Percentiles rank a stretch among this genome's conserved stretches.
Evolutionary conservation across 2,888 invertebrate genomes (phyloP).

Genomic region (Terebella lapidaria): DNA sequence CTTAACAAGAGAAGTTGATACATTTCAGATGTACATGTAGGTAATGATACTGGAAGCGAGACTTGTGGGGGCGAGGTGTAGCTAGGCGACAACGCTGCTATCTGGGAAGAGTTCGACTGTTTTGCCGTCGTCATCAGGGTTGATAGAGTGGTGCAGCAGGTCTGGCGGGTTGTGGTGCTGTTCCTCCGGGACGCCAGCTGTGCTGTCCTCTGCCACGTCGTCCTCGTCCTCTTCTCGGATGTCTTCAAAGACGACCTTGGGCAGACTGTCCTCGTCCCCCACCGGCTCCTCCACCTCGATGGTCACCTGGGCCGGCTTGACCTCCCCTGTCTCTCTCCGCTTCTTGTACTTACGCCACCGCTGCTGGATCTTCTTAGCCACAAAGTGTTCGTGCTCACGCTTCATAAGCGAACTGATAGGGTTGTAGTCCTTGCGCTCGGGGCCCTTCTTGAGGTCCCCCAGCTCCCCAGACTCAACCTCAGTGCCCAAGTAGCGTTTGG

Average conservation of each 20-base stretch:
- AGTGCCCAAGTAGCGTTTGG: conserved; percentile 97
- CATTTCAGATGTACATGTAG: neutral
- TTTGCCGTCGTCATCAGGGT: neutral
- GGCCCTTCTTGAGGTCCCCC: conserved; percentile 24
- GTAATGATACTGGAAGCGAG: neutral
- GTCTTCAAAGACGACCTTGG: neutral
- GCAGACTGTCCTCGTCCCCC: neutral
- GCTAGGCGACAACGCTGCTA: conserved; percentile 4
- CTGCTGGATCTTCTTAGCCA: conserved; percentile 89
- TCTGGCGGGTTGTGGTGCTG: neutral
- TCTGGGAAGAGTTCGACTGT: conserved; percentile 5
- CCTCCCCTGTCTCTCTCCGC: neutral
- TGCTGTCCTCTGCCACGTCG: neutral
- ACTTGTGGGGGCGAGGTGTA: neutral
- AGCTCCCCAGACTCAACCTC: conserved; percentile 63
- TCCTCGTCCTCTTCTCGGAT: conserved; percentile 1
- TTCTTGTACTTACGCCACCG: conserved; percentile 11
- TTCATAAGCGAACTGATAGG: conserved; percentile 91
- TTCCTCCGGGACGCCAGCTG: neutral
- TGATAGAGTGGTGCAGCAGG: neutral
- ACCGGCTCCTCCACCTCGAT: neutral
- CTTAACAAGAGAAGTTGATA: too few species aligned
- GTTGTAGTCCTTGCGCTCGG: conserved; percentile 79
- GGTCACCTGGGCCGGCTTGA: neutral
- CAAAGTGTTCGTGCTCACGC: conserved; percentile 94